These are phyloP conservation scores for Malurus elegans DNA, from an alignment of 2,113 vertebrate species.

Conservation along the genomic window DNA sequence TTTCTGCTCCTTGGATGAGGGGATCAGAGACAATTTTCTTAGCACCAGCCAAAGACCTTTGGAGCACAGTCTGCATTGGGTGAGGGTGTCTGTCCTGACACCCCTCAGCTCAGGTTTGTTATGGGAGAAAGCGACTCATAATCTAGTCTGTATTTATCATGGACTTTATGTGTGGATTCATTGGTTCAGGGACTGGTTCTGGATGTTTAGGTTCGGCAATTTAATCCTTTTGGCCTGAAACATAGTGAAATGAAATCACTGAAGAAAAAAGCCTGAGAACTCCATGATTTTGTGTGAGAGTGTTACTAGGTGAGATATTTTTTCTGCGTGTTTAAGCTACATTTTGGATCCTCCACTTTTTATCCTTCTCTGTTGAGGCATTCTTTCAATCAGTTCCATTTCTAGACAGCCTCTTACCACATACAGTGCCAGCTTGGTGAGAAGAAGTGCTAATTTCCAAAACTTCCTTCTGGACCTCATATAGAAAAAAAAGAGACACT, in stretches of 20 bases:
- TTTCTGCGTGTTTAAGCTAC: neutral
- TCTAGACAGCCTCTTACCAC: neutral
- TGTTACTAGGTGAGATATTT: neutral
- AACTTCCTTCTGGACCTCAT: neutral
- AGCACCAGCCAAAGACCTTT: rapidly evolving
- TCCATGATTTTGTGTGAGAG: neutral
- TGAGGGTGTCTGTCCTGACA: neutral
- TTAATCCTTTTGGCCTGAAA: neutral
- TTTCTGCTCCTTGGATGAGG: neutral
- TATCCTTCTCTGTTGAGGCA: neutral
- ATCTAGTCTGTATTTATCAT: neutral
- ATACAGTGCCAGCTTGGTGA: rapidly evolving
- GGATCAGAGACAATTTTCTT: rapidly evolving
- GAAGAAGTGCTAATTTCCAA: neutral
- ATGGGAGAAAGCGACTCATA: neutral
- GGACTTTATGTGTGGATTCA: neutral
- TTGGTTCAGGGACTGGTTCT: neutral
- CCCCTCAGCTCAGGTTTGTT: neutral
- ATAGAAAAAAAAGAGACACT: neutral
- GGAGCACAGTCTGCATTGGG: neutral
- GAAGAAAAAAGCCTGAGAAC: neutral
- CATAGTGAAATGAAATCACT: neutral
- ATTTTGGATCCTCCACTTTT: neutral
- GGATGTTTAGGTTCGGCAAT: neutral
- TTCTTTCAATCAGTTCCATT: neutral